Conservation (phyloP, 2,113 vertebrate genomes). For the Caretta caretta region DNA sequence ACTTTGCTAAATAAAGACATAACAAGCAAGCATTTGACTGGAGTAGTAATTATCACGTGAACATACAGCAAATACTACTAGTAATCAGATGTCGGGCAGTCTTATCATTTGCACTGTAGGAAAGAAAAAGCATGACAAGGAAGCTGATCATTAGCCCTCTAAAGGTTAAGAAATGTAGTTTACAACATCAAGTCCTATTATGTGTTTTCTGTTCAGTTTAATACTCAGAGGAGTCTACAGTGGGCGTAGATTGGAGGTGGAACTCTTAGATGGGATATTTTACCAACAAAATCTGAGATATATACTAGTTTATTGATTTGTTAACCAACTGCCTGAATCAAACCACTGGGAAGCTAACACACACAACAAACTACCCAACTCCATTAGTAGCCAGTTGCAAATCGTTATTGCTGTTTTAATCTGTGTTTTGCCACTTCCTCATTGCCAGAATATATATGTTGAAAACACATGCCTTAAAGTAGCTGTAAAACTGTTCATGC, state of each 20-base stretch:
- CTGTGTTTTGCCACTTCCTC: background rate
- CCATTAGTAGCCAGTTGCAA: background rate
- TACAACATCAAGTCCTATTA: background rate
- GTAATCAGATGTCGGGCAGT: conserved; percentile 1
- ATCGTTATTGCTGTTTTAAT: background rate
- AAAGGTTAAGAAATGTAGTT: background rate
- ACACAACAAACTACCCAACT: background rate
- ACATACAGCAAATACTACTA: conserved; percentile 29
- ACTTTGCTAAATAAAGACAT: background rate
- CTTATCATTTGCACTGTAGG: conserved; percentile 2
- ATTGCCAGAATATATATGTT: background rate
- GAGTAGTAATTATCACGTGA: background rate
- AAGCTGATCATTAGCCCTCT: background rate
- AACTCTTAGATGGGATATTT: rapidly evolving
- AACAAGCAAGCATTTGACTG: background rate
- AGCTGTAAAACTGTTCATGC: background rate
- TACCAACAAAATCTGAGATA: background rate
- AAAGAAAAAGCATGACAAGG: background rate
- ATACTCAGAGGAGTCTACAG: background rate
- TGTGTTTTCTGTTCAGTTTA: background rate
- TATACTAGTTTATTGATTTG: background rate
- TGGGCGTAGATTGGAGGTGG: background rate
- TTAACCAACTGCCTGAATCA: background rate
- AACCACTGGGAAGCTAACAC: background rate
- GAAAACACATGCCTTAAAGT: background rate